phyloP scores from a whole-genome alignment of 2,888 invertebrate species.

The Itoplectis maculator region DNA sequence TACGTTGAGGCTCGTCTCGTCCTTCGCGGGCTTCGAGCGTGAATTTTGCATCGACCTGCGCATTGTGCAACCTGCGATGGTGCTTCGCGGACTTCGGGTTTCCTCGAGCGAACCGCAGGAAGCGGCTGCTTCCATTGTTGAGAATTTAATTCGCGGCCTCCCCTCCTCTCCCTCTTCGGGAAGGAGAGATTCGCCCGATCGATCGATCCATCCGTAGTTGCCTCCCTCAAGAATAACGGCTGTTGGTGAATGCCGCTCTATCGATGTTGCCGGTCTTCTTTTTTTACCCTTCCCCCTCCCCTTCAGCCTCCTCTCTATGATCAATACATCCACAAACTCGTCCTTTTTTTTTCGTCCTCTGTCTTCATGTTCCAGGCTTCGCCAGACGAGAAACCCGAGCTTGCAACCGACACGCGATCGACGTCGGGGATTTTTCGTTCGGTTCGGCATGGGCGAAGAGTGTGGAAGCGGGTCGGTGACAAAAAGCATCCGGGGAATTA shows the following conservation, averaged over 20 bases:
- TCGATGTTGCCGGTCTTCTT: not conserved
- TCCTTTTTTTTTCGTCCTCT: constrained; percentile 15
- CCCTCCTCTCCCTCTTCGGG: too few relatives aligned
- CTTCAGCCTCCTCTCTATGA: not conserved
- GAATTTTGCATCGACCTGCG: constrained; percentile 29
- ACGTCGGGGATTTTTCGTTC: not conserved
- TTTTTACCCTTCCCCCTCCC: constrained; percentile 1
- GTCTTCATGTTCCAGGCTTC: not conserved
- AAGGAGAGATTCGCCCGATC: constrained; percentile 44
- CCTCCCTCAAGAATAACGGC: constrained; percentile 35
- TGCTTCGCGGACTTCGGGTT: constrained; percentile 2
- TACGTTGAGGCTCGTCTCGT: not conserved
- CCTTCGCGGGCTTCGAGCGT: constrained; percentile 1
- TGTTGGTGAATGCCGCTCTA: constrained; percentile 31
- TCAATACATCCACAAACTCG: constrained; percentile 29
- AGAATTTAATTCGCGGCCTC: constrained; percentile 62
- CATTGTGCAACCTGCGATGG: not conserved
- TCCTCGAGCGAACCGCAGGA: constrained; percentile 26
- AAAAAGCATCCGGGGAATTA: not conserved
- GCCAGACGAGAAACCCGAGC: not conserved
- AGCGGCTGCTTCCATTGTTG: constrained; percentile 43
- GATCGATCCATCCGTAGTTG: constrained; percentile 36
- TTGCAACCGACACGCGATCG: not conserved
- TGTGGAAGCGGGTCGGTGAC: not conserved
- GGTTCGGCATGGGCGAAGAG: constrained; percentile 7